Evolutionary conservation across 2,113 vertebrate genomes (phyloP).

Genomic region (Carassius carassius): DNA sequence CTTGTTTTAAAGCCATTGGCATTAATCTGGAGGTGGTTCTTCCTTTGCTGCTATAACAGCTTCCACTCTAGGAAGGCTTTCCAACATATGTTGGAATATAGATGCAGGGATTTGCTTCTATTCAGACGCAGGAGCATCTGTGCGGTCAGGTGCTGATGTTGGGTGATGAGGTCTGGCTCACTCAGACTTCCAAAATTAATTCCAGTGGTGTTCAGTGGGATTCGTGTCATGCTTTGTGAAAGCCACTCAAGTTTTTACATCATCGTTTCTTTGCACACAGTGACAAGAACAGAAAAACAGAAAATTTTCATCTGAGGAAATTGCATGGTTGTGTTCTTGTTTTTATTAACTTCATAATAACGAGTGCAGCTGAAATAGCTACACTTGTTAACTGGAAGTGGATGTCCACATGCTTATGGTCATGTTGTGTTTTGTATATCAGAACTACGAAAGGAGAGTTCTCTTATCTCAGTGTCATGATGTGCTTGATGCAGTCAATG

Average conservation of each 20-base stretch:
- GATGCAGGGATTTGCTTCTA: neutral
- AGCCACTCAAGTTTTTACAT: neutral
- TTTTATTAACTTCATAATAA: neutral
- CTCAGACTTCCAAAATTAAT: neutral
- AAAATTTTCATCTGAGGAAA: neutral
- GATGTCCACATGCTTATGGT: neutral
- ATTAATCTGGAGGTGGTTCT: neutral
- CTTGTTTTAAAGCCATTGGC: neutral
- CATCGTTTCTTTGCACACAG: neutral
- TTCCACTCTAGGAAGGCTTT: neutral
- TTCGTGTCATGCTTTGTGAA: neutral
- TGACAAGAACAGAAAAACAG: neutral
- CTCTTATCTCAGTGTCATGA: neutral
- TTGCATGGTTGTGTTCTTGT: neutral
- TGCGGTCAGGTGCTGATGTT: neutral
- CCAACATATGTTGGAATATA: neutral
- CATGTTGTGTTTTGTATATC: neutral
- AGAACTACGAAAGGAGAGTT: too few species aligned
- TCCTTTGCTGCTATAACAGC: neutral
- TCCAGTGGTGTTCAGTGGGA: neutral
- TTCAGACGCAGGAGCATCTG: neutral
- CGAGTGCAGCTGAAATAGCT: neutral
- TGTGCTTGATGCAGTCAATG: neutral
- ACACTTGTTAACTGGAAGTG: neutral
- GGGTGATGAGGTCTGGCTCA: neutral